Percentiles rank a stretch among this genome's conserved stretches.
phyloP scores from a whole-genome alignment of 2,888 invertebrate species.

The Chorisops tibialis region DNA sequence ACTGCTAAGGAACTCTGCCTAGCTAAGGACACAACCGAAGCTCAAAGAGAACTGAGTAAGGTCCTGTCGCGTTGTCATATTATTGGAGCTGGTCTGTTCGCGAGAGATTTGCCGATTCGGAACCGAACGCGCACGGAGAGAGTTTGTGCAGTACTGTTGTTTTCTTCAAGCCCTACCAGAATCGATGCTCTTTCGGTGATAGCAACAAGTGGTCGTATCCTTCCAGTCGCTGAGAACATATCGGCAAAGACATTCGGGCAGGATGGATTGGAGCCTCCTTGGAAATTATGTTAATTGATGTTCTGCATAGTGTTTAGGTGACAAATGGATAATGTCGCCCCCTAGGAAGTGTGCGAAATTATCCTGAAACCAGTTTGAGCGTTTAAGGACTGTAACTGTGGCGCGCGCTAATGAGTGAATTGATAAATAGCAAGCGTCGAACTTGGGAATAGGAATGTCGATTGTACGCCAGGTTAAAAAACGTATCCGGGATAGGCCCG shows the following conservation, averaged over 20 bases:
- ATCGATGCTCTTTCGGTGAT: background rate
- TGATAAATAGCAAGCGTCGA: slow-evolving; percentile 12
- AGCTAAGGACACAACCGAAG: slow-evolving; percentile 18
- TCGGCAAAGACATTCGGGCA: background rate
- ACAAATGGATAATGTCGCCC: slow-evolving; percentile 8
- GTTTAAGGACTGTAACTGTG: too few relatives aligned
- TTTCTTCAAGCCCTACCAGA: background rate
- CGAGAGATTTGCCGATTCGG: background rate
- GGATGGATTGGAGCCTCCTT: slow-evolving; percentile 5
- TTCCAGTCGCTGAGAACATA: background rate
- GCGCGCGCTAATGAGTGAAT: slow-evolving; percentile 19
- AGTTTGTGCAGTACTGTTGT: slow-evolving; percentile 16
- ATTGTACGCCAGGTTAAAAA: too few relatives aligned
- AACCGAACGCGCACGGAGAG: background rate
- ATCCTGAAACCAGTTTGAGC: too few relatives aligned
- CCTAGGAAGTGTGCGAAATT: too few relatives aligned
- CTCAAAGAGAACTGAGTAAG: slow-evolving; percentile 13
- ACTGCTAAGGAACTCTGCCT: too few relatives aligned
- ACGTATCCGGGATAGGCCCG: too few relatives aligned
- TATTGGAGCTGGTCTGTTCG: slow-evolving; percentile 15
- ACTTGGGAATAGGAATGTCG: slow-evolving; percentile 1
- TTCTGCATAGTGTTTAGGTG: slow-evolving; percentile 10
- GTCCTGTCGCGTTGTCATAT: background rate
- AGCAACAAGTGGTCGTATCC: slow-evolving; percentile 15
- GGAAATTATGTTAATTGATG: slow-evolving; percentile 25